Conservation (phyloP, 2,113 vertebrate species). For the Fregetta grallaria region DNA sequence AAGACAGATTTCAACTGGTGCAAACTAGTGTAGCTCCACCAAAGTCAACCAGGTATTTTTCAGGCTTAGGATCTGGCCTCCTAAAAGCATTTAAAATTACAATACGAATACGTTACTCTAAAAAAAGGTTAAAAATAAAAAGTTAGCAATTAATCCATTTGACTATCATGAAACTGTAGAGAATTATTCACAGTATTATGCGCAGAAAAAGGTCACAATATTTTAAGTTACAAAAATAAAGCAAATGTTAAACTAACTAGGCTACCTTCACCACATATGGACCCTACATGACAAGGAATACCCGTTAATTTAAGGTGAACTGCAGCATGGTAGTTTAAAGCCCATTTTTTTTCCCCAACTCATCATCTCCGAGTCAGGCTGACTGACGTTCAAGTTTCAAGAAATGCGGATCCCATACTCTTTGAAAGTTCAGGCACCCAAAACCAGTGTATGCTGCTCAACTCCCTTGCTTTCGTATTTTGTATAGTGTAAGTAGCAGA, state of each 20-base stretch:
- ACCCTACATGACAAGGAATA: neutral
- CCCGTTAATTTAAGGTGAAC: neutral
- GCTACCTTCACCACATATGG: neutral
- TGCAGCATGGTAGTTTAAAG: neutral
- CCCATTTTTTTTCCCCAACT: neutral
- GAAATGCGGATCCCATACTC: neutral
- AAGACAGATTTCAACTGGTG: neutral
- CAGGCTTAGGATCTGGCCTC: neutral
- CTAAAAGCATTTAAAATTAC: neutral
- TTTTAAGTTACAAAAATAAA: neutral
- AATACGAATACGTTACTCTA: neutral
- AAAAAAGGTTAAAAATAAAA: neutral
- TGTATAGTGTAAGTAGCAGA: rapidly evolving
- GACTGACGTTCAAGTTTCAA: neutral
- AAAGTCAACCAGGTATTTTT: neutral
- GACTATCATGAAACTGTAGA: neutral
- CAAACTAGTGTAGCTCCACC: neutral
- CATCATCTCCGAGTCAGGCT: neutral
- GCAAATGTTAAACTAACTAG: neutral
- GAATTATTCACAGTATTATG: neutral
- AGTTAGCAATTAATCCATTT: neutral
- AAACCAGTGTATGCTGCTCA: neutral
- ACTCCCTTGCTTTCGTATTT: neutral
- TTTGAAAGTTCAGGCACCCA: neutral
- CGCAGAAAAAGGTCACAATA: neutral